Base-by-base conservation (phyloP, 2,888 invertebrate genomes). In the Gymnocheta viridis region DNA sequence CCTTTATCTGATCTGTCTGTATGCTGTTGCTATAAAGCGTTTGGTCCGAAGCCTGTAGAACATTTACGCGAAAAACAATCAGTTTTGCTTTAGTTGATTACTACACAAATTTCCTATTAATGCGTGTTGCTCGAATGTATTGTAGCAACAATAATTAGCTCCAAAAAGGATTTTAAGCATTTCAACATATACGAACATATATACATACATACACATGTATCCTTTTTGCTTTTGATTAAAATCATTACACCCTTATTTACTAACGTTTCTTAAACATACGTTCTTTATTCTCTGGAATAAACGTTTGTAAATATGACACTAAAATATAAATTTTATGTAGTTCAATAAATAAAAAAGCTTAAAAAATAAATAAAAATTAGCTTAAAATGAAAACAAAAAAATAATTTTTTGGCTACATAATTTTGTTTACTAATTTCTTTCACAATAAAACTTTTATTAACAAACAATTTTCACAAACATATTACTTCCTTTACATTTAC, bases 401-500 rank as follows among this genome's bases (percentile, higher is more conserved):
- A 22, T 47, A 14, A 29, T 66, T 35, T 24, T 12, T 51, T 62
- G 29, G 2, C 24, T 24, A 35, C 17, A 10, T 27, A 0, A 19
- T 29, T 27, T 24, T 27, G 0, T 49, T 47, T 32, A n/a, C 4
- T 22, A 24, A 29, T 19, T 29, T 49, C 19, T 29, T 41, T 54
- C 38, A 35, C 66, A 74, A 67, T 60, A 58, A 73, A 58, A 54
- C 27, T 49, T 64, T 44, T 38, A 54, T 38, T 38, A 54, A 56
- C 38, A 60, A 69, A 69, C 27, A 66, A 49, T 58, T 77, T 77
- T 66, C 32, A 35, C 38, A 44, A 44, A 12, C 2, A 29, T 12
- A n/a, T n/a, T n/a, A 82, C 79, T 85, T 86, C 85, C 85, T 70
- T 86, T 78, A 22, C 6, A 51, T 27, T 51, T 41, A 17, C 62